Conservation (phyloP, 2,797 vertebrate genomes). For the Acanthiza pusilla region DNA sequence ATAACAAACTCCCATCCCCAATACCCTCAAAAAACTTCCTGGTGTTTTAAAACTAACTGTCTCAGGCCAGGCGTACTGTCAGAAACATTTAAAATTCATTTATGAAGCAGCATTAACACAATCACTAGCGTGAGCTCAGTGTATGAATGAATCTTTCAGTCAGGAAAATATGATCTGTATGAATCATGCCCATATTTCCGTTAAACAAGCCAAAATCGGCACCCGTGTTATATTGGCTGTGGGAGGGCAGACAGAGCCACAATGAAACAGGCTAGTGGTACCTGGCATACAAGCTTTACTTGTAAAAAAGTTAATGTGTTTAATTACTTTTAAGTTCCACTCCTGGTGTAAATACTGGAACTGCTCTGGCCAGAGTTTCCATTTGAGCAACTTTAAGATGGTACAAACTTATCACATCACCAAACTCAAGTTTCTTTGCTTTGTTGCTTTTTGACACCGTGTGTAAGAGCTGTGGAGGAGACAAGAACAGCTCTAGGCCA, state of each 20-base stretch:
- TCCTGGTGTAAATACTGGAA: neutral
- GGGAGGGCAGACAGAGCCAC: neutral
- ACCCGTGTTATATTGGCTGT: neutral
- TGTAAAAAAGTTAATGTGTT: neutral
- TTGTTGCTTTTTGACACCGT: neutral
- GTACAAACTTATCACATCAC: neutral
- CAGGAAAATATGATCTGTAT: neutral
- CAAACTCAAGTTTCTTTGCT: neutral
- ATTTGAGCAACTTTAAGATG: neutral
- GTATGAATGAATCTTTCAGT: neutral
- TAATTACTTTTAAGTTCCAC: neutral
- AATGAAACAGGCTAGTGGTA: neutral
- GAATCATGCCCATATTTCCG: neutral
- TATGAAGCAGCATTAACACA: neutral
- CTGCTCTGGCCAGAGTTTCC: rapidly evolving
- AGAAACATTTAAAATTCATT: neutral
- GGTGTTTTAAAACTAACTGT: neutral
- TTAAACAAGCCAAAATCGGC: neutral
- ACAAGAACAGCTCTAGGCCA: neutral
- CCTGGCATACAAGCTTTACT: neutral
- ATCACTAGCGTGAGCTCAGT: neutral
- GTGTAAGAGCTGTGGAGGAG: neutral
- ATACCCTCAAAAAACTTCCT: neutral
- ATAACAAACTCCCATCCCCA: neutral
- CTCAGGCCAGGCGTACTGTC: neutral